Evolutionary conservation across 2,888 invertebrate genomes (phyloP).

Genomic region (Phorcus lineatus): DNA sequence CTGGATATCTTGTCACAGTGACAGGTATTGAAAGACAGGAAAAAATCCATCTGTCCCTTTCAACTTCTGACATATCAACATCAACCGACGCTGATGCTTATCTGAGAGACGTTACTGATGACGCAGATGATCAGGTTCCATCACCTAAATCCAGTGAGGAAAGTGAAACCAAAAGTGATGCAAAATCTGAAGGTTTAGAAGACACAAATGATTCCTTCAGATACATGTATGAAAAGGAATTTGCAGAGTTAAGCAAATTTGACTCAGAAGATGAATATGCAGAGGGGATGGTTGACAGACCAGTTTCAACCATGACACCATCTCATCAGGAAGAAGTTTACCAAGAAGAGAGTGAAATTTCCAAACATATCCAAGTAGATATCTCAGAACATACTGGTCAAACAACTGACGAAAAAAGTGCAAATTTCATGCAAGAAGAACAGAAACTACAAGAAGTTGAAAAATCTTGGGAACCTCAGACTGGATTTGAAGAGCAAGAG

Average conservation of each 20-base stretch:
- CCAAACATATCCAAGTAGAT: background rate
- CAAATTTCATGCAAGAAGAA: no score
- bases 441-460: no score
- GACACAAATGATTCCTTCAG: background rate
- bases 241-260: background rate
- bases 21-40: background rate
- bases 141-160: background rate
- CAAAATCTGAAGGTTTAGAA: background rate
- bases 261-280: background rate
- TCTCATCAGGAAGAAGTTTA: background rate
- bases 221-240: conserved; percentile 4
- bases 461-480: no score
- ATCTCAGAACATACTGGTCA: no score
- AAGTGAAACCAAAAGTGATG: background rate
- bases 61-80: background rate
- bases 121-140: background rate
- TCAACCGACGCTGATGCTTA: background rate
- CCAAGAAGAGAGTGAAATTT: background rate
- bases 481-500: no score
- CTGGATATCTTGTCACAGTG: conserved; percentile 5
- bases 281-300: background rate
- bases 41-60: conserved; percentile 1
- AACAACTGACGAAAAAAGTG: no score
- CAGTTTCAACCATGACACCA: background rate
- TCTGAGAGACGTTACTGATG: background rate